phyloP scores from a whole-genome alignment of 2,113 vertebrate genomes.

The Mustelus asterias region DNA sequence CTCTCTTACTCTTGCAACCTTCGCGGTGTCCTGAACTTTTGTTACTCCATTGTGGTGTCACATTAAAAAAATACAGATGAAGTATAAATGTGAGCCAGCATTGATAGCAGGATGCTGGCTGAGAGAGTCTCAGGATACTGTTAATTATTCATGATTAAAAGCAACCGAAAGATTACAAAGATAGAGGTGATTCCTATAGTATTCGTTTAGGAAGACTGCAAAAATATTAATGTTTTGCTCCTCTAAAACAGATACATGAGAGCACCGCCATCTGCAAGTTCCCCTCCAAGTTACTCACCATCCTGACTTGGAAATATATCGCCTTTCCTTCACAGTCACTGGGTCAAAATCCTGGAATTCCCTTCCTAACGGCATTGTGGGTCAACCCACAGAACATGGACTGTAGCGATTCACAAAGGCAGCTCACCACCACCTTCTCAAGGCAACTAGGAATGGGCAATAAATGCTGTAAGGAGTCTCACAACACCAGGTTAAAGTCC shows the following conservation, averaged over 20 bases:
- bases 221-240: background rate
- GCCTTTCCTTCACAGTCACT: too few species aligned
- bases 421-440: too few species aligned
- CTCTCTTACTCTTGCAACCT: background rate
- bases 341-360: too few species aligned
- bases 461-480: too few species aligned
- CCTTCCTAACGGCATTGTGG: too few species aligned
- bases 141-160: background rate
- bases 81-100: background rate
- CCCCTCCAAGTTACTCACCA: too few species aligned
- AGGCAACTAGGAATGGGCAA: too few species aligned
- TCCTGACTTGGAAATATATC: too few species aligned
- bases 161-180: background rate
- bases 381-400: too few species aligned
- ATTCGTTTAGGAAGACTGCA: background rate
- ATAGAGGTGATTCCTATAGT: background rate
- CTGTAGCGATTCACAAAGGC: too few species aligned
- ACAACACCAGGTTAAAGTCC: too few species aligned
- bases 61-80: background rate
- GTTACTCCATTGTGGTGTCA: background rate
- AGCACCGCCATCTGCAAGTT: too few species aligned
- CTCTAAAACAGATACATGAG: background rate
- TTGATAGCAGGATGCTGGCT: background rate
- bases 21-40: background rate
- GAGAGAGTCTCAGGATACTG: background rate